Base-by-base conservation (phyloP, 1,140 invertebrate genomes). In the Elysia chlorotica region DNA sequence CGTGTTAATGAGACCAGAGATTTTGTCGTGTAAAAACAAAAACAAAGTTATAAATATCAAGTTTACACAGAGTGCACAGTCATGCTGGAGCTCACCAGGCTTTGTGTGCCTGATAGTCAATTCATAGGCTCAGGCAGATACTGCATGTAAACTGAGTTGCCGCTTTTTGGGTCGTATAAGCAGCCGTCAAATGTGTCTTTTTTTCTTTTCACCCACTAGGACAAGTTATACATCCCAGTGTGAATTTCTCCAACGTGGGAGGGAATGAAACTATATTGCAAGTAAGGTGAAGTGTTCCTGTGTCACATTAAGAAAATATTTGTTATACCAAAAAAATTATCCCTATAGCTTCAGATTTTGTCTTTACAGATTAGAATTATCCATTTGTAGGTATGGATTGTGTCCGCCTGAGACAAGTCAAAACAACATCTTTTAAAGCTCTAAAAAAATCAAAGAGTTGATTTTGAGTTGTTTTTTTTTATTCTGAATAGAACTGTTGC, bases 181-280 rank as follows among this genome's bases (percentile, higher is more conserved):
- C 10, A 48, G 10, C 41, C 41, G 10, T 14, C n/a, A 14, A 48
- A n/a, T 14, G 10, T 48, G 56, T 30, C 6, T 59, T 59, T 59
- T 59, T 59, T 59, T 30, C 25, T 19, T 59, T 17, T 30, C 10
- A 59, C 28, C 17, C 10, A 10, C 25, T 31, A 68, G 66, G 38
- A 35, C 41, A 68, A 28, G 25, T 28, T 59, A 28, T 70, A 5
- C 30, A 25, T 25, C 56, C 67, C 2, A 59, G 6, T 33, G 56
- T 59, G n/a, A 59, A 2, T 33, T 70, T 70, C 28, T 28, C 67
- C n/a, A 57, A 70, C 38, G 56, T 70, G n/a, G 67, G 67, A 70
- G 67, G 67, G 59, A 59, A 61, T 59, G 56, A 37, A n/a, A 70
- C 53, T 59, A 35, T 70, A 25, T 70, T 70, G 25, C 54, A 70